Evolutionary conservation across 1,140 invertebrate genomes (phyloP).

Genomic region (Macrocentrus cingulum): DNA sequence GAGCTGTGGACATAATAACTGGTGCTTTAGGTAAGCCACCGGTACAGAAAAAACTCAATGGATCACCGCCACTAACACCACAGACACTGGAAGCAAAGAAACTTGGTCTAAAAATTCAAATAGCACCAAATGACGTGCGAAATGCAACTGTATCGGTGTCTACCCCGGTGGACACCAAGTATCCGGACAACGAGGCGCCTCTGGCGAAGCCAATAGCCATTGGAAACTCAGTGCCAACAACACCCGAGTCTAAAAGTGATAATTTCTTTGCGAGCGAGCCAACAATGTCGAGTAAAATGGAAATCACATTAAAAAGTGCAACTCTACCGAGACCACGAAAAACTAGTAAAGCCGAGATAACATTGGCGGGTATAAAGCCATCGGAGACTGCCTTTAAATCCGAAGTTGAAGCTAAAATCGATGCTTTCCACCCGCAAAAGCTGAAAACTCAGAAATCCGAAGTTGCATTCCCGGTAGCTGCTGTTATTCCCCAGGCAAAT

Average conservation of each 20-base stretch:
- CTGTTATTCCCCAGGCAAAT: conserved; percentile 42
- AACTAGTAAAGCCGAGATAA: conserved; percentile 68
- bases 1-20: conserved; percentile 51
- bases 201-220: conserved; percentile 31
- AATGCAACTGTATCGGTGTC: conserved; percentile 50
- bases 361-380: conserved; percentile 56
- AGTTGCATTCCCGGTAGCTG: conserved; percentile 62
- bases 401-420: conserved; percentile 65
- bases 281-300: conserved; percentile 62
- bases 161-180: conserved; percentile 52
- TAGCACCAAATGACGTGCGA: conserved; percentile 49
- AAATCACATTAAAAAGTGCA: conserved; percentile 68
- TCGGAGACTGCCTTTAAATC: conserved; percentile 60
- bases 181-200: conserved; percentile 41
- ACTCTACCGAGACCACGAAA: conserved; percentile 66
- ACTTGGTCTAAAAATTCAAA: conserved; percentile 47
- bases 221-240: conserved; percentile 38
- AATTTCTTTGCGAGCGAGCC: conserved; percentile 37
- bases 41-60: conserved; percentile 41
- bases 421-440: conserved; percentile 52
- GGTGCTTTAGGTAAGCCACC: conserved; percentile 52
- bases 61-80: conserved; percentile 44
- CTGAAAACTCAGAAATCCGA: conserved; percentile 62
- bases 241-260: conserved; percentile 27
- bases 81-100: conserved; percentile 42